Evolutionary conservation across 37 sponge, comb jelly and placozoan species (phyloP).

Genomic region (Spongilla lacustris): DNA sequence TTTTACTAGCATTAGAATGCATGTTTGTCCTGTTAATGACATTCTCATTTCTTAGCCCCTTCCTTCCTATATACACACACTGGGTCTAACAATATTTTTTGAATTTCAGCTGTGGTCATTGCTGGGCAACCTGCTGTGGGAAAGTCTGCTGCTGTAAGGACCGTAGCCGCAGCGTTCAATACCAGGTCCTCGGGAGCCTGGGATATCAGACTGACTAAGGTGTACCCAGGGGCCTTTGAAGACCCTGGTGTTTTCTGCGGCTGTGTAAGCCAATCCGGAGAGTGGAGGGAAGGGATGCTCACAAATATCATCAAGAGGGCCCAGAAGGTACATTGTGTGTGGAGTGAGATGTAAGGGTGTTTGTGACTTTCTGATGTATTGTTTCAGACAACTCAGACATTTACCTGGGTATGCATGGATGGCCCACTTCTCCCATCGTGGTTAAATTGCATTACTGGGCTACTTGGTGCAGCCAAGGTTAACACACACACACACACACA

Average conservation of each 20-base stretch:
- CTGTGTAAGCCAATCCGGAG: conserved; percentile 31
- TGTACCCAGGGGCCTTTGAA: conserved; percentile 62
- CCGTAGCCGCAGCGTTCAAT: conserved; percentile 64
- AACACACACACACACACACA: background rate
- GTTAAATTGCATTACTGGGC: conserved; percentile 42
- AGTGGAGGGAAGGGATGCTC: conserved; percentile 87
- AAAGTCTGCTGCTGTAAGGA: conserved; percentile 70
- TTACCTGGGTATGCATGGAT: conserved; percentile 76
- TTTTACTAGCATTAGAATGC: too few species aligned
- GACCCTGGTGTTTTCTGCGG: conserved; percentile 66
- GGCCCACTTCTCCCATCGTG: conserved; percentile 43
- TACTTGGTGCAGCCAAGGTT: conserved; percentile 26
- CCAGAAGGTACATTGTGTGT: conserved; percentile 64
- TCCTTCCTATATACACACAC: too few species aligned
- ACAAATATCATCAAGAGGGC: conserved; percentile 79
- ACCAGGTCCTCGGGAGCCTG: background rate
- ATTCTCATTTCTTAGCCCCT: too few species aligned
- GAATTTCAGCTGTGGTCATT: conserved; percentile 66
- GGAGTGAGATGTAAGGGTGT: conserved; percentile 5
- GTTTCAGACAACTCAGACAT: conserved; percentile 53
- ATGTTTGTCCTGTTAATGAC: too few species aligned
- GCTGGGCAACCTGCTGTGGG: conserved; percentile 73
- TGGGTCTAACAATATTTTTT: too few species aligned
- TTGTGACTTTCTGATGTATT: background rate
- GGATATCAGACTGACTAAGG: conserved; percentile 35